Evolutionary conservation across 2,888 invertebrate genomes (phyloP).

Genomic region (Ernsta delagoae): DNA sequence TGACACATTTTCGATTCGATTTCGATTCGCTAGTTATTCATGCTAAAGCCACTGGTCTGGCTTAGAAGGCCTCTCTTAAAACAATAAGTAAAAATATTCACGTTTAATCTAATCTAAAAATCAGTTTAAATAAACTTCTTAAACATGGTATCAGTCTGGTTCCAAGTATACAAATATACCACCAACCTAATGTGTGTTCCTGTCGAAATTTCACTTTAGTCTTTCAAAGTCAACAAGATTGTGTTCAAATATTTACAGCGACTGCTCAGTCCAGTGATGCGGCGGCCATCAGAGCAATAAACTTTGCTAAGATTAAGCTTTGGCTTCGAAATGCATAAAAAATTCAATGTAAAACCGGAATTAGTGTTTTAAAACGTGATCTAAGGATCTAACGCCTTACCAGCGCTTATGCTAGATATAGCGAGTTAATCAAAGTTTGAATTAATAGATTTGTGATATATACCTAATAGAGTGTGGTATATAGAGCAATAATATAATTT

Average conservation of each 20-base stretch:
- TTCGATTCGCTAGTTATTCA: too few species aligned
- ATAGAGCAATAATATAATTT: too few species aligned
- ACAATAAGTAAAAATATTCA: too few species aligned
- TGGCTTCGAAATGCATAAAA: neutral
- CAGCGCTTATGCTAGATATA: neutral
- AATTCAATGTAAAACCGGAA: neutral
- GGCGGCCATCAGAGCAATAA: conserved; percentile 56
- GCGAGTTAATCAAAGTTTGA: too few species aligned
- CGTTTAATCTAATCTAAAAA: too few species aligned
- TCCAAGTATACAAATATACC: neutral
- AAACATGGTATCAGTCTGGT: too few species aligned
- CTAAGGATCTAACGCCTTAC: conserved; percentile 12
- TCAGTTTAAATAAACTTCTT: too few species aligned
- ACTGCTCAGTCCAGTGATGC: conserved; percentile 41
- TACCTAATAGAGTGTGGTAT: too few species aligned
- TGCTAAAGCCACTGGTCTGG: too few species aligned
- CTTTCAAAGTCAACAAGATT: conserved; percentile 57
- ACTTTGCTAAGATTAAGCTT: conserved; percentile 47
- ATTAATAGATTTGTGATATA: too few species aligned
- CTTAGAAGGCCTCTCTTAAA: too few species aligned
- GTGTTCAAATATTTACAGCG: conserved; percentile 62
- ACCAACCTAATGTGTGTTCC: neutral
- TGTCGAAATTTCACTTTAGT: conserved; percentile 26
- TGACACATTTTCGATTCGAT: too few species aligned
- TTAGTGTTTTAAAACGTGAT: neutral